These are phyloP conservation scores for Trachelus troglodyta DNA, from an alignment of 2,888 invertebrate genomes.

Conservation along the genomic window DNA sequence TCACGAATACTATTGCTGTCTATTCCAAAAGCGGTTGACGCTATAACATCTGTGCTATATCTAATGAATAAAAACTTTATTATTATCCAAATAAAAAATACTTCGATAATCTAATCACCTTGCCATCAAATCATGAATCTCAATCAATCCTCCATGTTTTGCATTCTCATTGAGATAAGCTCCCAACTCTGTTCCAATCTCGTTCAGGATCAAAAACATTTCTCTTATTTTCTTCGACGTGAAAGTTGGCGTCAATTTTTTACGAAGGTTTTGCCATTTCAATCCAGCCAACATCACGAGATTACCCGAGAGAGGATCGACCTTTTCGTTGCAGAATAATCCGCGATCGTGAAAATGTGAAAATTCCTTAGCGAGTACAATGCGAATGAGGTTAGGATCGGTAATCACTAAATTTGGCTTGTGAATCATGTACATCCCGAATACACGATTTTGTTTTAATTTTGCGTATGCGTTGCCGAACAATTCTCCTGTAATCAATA, in stretches of 20 bases:
- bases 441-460: conserved; percentile 40
- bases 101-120: conserved; percentile 31
- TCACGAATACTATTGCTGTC: conserved; percentile 60
- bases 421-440: conserved; percentile 49
- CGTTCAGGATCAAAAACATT: conserved; percentile 51
- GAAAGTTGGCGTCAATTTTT: conserved; percentile 61
- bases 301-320: conserved; percentile 54
- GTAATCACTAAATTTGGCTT: conserved; percentile 50
- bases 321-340: conserved; percentile 48
- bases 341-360: conserved; percentile 58
- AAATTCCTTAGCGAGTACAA: conserved; percentile 59
- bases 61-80: conserved; percentile 23
- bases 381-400: conserved; percentile 56
- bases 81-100: not conserved
- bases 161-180: conserved; percentile 26
- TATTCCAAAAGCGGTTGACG: conserved; percentile 65
- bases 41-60: conserved; percentile 65
- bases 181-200: conserved; percentile 42
- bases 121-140: conserved; percentile 48
- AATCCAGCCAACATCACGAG: conserved; percentile 51
- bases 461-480: conserved; percentile 37
- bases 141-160: conserved; percentile 22
- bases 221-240: conserved; percentile 62
- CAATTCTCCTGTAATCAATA: conserved; percentile 37
- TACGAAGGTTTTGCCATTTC: conserved; percentile 58